A percentile compares a stretch with the other conserved stretches of the same genome.
phyloP scores from a whole-genome alignment of 2,113 vertebrate species.

The Eolophus roseicapilla region DNA sequence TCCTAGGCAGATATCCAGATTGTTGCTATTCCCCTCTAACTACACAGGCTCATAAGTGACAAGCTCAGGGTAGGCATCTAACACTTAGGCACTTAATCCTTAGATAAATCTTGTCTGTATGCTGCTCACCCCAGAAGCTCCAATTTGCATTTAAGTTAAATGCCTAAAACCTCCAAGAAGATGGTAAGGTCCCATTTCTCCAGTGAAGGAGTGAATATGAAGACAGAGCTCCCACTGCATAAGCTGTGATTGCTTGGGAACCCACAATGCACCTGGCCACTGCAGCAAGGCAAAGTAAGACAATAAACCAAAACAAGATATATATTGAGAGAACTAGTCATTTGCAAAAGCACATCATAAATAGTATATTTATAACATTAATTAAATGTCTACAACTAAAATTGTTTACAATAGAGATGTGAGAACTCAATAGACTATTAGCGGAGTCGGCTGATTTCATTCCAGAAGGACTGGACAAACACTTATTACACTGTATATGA shows the following conservation, averaged over 20 bases:
- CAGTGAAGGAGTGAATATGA: neutral
- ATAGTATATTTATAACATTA: constrained; percentile 57
- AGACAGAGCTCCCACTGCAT: neutral
- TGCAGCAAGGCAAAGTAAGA: neutral
- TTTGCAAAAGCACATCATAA: constrained; percentile 39
- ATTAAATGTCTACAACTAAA: constrained; percentile 62
- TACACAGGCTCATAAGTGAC: neutral
- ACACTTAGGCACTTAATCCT: neutral
- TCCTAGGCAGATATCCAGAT: neutral
- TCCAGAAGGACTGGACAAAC: constrained; percentile 16
- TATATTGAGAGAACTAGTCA: neutral
- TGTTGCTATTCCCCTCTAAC: neutral
- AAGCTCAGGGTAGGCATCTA: neutral
- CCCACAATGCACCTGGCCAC: neutral
- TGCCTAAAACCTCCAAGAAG: neutral
- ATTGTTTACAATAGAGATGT: constrained; percentile 57
- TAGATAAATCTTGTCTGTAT: neutral
- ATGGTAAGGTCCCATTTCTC: neutral
- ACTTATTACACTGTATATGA: neutral
- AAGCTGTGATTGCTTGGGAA: neutral
- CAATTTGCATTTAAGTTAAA: constrained; percentile 1
- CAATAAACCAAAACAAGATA: neutral
- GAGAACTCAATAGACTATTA: constrained; percentile 55
- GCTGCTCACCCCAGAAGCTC: neutral
- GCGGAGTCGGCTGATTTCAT: constrained; percentile 44